Base-by-base conservation (phyloP, 2,797 vertebrate species). In the Eutrigla gurnardus region DNA sequence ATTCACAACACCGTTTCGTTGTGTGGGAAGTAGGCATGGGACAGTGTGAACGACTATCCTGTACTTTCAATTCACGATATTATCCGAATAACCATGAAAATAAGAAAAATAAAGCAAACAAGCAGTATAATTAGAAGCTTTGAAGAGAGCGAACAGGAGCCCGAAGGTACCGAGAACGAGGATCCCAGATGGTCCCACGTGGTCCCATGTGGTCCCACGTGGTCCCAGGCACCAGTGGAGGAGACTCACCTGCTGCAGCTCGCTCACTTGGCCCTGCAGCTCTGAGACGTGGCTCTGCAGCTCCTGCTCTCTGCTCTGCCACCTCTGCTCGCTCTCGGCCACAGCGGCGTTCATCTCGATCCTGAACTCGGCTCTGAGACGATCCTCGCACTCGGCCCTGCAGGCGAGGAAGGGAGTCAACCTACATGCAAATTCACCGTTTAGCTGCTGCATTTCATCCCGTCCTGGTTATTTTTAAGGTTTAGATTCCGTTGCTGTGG, bases 361-460 rank as follows among this genome's bases (percentile, higher is more conserved):
- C 81, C 91, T 91, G 73, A 90, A 88, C 78, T 91, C 91, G n/a
- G 89, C 88, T 68, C 93, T 82, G 67, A 95, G 94, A 52, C 92
- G 92, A 78, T 95, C 94, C 82, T 95, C 94, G 61, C 93, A 94
- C 90, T 95, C 93, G 53, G 88, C 86, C 92, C 95, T 94, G 68
- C 67, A 85, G 91, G 83, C 64, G 68, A 82, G 47, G 65, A 59
- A 50, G 55, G 3, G 46, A 54, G 66, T 58, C 78, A 85, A 83
- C 73, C 80, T 50, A 67, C 72, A 75, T 66, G 50, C 54, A 61
- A 67, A 70, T 40, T 12, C 37, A 67, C 62, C 52, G n/a, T 60
- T 78, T 25, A 69, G 55, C 5, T 13, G 37, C 37, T 46, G 63
- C 33, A 42, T 18, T 57, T 36, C 18, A 52, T 49, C n/a, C 25